Base-by-base conservation (phyloP, 2,113 vertebrate species). In the Hyperoodon ampullatus region DNA sequence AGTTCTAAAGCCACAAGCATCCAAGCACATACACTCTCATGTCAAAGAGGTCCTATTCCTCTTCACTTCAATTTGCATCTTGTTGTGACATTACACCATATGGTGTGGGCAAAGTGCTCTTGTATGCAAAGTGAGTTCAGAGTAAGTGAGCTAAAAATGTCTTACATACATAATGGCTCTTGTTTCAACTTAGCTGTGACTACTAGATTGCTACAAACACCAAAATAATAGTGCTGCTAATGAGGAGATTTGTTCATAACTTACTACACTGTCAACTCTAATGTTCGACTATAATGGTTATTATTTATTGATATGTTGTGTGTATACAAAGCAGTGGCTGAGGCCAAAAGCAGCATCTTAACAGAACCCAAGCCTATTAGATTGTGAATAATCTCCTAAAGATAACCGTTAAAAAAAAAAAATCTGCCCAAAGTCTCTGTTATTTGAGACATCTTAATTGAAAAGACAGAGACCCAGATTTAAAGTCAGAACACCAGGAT, bases 131-230 rank as follows among this genome's bases (percentile, higher is more conserved):
- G 85, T 66, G 75, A 16, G 70, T 81, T 95, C 83, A 44, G 60
- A 96, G 96, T 84, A 97, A 97, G 97, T 93, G 95, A 98, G 93
- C 92, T 97, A 97, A 97, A 97, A 97, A 88, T 97, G 86, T 85
- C 87, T 97, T 93, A 80, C 44, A 95, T 74, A 88, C 65, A 90
- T 93, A 98, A 95, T 94, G 92, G 89, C 87, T 96, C 93, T 93
- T 90, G 74, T 96, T 96, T 89, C 90, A 94, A 90, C 90, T 94
- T 97, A 93, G 89, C 91, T 96, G 87, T 96, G 85, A 96, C 83
- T 61, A 84, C 74, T 77, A 84, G 83, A 92, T 94, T 84, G 82
- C 87, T 96, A 44, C 89, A 97, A 94, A 95, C 92, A 96, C 87
- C 82, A 95, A 94, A 97, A 97, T 97, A 94, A 97, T 92, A 84